These are phyloP conservation scores for Chironex yamaguchii DNA, from an alignment of 30 jellyfish, hydroid and myxozoan species.

Conservation along the genomic window DNA sequence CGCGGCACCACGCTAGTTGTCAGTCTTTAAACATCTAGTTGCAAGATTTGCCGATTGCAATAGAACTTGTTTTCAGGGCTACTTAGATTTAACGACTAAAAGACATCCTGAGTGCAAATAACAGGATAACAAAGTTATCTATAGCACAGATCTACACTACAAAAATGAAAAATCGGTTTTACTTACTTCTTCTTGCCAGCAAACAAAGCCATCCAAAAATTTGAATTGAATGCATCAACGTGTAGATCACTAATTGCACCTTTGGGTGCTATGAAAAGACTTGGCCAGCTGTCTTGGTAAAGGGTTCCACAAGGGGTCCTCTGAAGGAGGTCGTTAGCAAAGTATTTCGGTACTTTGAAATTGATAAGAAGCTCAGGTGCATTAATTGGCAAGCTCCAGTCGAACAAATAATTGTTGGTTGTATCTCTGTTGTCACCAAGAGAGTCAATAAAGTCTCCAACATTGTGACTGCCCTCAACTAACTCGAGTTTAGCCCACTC, in stretches of 20 bases:
- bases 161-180: no score
- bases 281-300: slow-evolving; percentile 19
- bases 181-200: slow-evolving; percentile 8
- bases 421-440: not conserved
- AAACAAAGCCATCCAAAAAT: slow-evolving; percentile 15
- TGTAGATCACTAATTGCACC: slow-evolving; percentile 1
- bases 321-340: not conserved
- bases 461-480: not conserved
- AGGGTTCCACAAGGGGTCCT: not conserved
- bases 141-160: no score
- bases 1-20: no score
- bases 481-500: not conserved
- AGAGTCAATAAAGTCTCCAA: not conserved
- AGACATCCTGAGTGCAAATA: no score
- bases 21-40: no score
- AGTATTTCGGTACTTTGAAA: not conserved
- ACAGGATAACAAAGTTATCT: no score
- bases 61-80: no score
- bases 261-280: not conserved
- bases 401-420: not conserved
- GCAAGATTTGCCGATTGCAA: no score
- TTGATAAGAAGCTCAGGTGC: not conserved
- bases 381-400: slow-evolving; percentile 4
- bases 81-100: no score
- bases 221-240: slow-evolving; percentile 8